phyloP scores from a whole-genome alignment of 2,797 vertebrate genomes.

The Sorex maritimensis region DNA sequence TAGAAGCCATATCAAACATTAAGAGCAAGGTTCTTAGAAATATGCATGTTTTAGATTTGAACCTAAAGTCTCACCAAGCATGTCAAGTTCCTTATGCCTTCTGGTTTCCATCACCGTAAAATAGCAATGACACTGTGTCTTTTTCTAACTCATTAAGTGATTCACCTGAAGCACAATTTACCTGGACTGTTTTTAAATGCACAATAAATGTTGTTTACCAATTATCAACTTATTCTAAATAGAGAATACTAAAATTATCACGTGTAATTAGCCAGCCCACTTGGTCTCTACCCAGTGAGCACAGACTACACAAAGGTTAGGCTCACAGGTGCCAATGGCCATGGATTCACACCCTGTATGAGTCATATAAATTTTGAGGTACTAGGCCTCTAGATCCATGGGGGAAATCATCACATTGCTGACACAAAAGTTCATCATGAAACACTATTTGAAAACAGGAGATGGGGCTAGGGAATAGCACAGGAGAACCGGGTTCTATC shows the following conservation, averaged over 20 bases:
- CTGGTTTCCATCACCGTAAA: background rate
- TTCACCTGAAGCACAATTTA: background rate
- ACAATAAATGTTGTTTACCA: background rate
- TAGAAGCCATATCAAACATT: background rate
- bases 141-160: background rate
- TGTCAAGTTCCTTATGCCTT: background rate
- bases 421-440: background rate
- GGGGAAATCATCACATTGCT: background rate
- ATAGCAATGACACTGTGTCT: background rate
- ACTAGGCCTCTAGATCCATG: background rate
- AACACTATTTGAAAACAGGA: constrained; percentile 30
- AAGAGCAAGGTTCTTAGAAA: background rate
- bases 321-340: background rate
- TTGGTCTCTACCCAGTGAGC: background rate
- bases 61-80: background rate
- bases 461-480: background rate
- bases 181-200: background rate
- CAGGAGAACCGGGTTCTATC: background rate
- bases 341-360: background rate
- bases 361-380: background rate
- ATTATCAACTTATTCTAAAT: background rate
- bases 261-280: background rate
- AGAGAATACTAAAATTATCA: background rate
- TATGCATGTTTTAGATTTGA: background rate
- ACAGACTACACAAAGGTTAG: background rate